Conservation (phyloP, 2,113 vertebrate genomes). For the Lichenostomus cassidix region DNA sequence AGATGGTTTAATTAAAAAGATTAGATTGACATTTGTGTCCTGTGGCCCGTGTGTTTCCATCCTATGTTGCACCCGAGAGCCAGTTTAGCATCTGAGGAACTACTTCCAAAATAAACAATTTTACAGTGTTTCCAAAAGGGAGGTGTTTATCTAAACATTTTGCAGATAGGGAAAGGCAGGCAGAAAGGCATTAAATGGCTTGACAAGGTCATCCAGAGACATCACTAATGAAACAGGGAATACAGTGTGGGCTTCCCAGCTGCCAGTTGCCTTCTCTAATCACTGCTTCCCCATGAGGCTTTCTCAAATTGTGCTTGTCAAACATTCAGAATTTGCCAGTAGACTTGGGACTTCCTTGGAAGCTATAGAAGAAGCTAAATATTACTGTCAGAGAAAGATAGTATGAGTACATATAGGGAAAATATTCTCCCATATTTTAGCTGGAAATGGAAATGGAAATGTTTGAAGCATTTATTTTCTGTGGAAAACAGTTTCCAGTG, state of each 20-base stretch:
- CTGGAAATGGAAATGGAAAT: background rate
- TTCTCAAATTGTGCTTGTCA: background rate
- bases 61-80: background rate
- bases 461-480: background rate
- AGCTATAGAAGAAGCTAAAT: background rate
- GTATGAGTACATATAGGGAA: background rate
- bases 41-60: background rate
- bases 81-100: background rate
- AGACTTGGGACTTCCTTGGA: background rate
- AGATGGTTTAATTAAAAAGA: background rate
- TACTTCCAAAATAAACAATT: background rate
- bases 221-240: background rate
- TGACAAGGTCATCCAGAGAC: conserved; percentile 37
- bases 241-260: background rate
- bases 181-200: conserved; percentile 11
- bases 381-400: background rate
- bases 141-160: background rate
- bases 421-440: background rate
- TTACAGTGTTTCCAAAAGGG: background rate
- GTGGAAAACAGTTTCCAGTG: background rate
- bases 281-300: background rate
- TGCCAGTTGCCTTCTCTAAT: conserved; percentile 45
- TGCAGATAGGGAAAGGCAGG: background rate
- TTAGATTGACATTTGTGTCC: background rate
- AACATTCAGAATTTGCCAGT: background rate